Evolutionary conservation across 2,797 vertebrate species (phyloP).

Genomic region (Amniataba percoides): DNA sequence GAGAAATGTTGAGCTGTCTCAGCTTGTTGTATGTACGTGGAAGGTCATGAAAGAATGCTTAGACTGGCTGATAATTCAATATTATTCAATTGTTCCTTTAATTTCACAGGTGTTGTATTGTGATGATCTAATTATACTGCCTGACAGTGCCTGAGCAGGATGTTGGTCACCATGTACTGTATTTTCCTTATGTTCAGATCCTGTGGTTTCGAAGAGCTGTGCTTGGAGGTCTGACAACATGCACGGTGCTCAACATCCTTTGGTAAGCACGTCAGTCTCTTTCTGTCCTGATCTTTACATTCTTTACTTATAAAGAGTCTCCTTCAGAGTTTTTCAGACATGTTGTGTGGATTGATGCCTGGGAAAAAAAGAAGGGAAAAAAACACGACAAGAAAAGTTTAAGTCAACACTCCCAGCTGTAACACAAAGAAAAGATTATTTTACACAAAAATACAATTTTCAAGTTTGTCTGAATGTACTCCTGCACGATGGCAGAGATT

Average conservation of each 20-base stretch:
- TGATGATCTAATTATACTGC: not conserved
- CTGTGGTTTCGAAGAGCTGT: slow-evolving; percentile 83
- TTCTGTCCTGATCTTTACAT: not conserved
- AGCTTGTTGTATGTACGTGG: not conserved
- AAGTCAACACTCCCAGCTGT: no score
- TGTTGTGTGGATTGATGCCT: not conserved
- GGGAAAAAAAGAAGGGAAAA: not conserved
- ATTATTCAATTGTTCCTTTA: not conserved
- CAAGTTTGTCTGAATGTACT: slow-evolving; percentile 9
- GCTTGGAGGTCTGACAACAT: slow-evolving; percentile 80
- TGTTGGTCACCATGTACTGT: not conserved
- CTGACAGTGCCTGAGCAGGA: not conserved
- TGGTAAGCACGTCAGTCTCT: slow-evolving; percentile 70
- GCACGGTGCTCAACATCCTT: slow-evolving; percentile 81
- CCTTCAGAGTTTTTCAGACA: not conserved
- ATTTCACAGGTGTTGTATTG: not conserved
- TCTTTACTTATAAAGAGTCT: not conserved
- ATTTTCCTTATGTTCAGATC: slow-evolving; percentile 66
- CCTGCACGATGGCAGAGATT: not conserved
- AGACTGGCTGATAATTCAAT: not conserved
- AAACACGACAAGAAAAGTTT: not conserved
- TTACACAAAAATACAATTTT: not conserved
- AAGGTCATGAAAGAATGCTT: not conserved
- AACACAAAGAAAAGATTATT: not conserved
- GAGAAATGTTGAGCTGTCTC: not conserved